Conservation (phyloP, 2,797 vertebrate genomes). For the Paratrypauchen microcephalus region DNA sequence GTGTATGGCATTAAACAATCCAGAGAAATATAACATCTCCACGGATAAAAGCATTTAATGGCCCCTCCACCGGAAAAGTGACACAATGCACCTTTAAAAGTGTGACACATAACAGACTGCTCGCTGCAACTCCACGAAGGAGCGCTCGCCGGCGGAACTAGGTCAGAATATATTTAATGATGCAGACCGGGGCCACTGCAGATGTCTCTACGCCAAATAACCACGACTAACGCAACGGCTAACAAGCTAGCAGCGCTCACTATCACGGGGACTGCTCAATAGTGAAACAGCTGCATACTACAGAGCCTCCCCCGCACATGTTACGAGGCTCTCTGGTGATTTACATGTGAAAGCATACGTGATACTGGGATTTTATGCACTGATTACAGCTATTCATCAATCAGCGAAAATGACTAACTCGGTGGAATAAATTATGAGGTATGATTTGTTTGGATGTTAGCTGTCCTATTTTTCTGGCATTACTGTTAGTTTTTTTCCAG, state of each 20-base stretch:
- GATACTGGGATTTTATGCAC: conserved; percentile 12
- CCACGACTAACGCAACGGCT: conserved; percentile 42
- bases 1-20: too few relatives aligned
- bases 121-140: conserved; percentile 21
- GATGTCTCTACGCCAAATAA: conserved; percentile 62
- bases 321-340: not conserved
- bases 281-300: conserved; percentile 47
- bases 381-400: conserved; percentile 13
- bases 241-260: conserved; percentile 17
- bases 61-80: too few relatives aligned
- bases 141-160: conserved; percentile 37
- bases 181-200: conserved; percentile 47
- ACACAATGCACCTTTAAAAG: not conserved
- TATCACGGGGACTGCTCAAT: conserved; percentile 6
- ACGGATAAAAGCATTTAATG: too few relatives aligned
- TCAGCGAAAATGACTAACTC: conserved; percentile 4
- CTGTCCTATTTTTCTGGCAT: not conserved
- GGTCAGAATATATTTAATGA: conserved; percentile 56
- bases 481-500: not conserved
- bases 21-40: too few relatives aligned
- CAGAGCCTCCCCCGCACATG: conserved; percentile 30
- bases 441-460: not conserved
- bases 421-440: conserved; percentile 5
- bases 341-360: conserved; percentile 10
- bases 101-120: conserved; percentile 17